Evolutionary conservation across 2,113 vertebrate species (phyloP).

Genomic region (Donacobius atricapilla): DNA sequence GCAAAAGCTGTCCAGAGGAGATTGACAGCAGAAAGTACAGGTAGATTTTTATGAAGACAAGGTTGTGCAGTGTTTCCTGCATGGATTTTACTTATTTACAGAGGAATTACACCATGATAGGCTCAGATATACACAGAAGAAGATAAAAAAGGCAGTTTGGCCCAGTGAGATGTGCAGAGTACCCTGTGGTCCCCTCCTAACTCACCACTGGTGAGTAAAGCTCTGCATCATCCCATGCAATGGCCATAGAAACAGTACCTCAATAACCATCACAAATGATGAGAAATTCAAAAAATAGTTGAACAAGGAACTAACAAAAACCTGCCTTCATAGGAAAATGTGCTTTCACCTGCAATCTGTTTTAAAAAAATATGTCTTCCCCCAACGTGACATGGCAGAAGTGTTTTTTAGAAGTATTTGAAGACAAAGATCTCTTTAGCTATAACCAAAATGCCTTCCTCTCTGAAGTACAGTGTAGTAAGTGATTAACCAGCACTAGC

Average conservation of each 20-base stretch:
- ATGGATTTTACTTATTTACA: background rate
- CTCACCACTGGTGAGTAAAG: background rate
- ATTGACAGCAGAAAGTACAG: background rate
- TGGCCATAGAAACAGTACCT: background rate
- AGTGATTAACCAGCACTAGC: conserved; percentile 24
- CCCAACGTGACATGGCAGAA: background rate
- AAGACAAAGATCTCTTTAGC: background rate
- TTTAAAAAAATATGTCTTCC: background rate
- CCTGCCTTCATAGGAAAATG: background rate
- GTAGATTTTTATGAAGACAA: background rate
- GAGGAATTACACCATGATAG: background rate
- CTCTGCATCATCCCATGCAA: background rate
- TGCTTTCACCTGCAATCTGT: background rate
- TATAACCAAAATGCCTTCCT: background rate
- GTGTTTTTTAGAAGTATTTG: background rate
- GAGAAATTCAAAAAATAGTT: background rate
- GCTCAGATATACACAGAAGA: background rate
- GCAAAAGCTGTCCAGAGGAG: background rate
- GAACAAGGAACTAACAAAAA: background rate
- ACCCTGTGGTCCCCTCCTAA: background rate
- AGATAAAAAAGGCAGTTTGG: background rate
- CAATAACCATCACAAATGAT: background rate
- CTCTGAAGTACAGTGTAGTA: background rate
- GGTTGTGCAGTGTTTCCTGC: background rate
- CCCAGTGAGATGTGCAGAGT: background rate